Conservation (phyloP, 2,113 vertebrate species). For the Gobio gobio region DNA sequence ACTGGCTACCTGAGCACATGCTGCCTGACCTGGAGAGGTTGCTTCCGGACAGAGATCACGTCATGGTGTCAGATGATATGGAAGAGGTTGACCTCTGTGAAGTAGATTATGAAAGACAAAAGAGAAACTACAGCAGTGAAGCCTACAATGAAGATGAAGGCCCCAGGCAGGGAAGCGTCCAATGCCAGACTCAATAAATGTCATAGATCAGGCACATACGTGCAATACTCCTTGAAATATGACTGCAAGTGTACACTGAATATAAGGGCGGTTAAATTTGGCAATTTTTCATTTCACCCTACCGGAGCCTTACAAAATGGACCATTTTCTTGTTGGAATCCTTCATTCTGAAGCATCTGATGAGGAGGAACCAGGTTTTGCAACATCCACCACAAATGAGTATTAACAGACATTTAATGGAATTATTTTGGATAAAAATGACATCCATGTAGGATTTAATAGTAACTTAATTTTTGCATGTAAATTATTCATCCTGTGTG, state of each 20-base stretch:
- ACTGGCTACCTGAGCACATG: slow-evolving; percentile 87
- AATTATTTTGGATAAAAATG: neutral
- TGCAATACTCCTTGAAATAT: neutral
- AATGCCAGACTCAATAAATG: slow-evolving; percentile 88
- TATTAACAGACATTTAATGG: neutral
- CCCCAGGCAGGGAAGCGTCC: slow-evolving; percentile 81
- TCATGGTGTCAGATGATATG: slow-evolving; percentile 89
- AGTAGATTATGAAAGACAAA: slow-evolving; percentile 75
- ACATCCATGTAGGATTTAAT: neutral
- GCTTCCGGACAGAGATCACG: slow-evolving; percentile 85
- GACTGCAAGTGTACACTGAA: neutral
- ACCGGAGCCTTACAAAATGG: neutral
- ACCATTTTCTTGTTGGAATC: neutral
- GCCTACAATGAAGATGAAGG: slow-evolving; percentile 87
- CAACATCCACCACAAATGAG: neutral
- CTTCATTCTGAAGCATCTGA: neutral
- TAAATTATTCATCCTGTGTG: neutral
- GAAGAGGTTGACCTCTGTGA: slow-evolving; percentile 91
- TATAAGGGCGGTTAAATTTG: neutral
- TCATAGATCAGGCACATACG: neutral
- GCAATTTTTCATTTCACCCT: neutral
- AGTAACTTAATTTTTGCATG: neutral
- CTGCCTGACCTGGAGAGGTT: slow-evolving; percentile 85
- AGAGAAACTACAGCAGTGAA: slow-evolving; percentile 77
- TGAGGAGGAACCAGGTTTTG: neutral